These are phyloP conservation scores for Ophion ellenae DNA, from an alignment of 2,888 invertebrate species.

Conservation along the genomic window DNA sequence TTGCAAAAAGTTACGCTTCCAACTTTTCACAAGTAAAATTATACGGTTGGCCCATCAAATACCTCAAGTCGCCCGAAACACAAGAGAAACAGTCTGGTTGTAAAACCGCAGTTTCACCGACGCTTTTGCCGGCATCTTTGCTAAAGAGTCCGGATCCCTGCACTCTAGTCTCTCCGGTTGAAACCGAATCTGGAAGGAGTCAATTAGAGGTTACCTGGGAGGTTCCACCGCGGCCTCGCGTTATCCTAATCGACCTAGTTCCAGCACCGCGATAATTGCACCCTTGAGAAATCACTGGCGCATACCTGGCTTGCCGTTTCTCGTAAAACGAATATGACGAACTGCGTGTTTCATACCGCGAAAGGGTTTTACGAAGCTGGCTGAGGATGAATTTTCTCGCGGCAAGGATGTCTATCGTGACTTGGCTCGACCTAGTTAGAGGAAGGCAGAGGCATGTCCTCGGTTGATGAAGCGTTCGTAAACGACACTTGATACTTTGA, in stretches of 20 bases:
- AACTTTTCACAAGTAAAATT: not conserved
- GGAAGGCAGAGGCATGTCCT: constrained; percentile 23
- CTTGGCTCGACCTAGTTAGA: constrained; percentile 42
- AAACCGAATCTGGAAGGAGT: constrained; percentile 35
- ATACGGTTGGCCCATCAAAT: not conserved
- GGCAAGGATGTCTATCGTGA: constrained; percentile 12
- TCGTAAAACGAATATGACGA: constrained; percentile 51
- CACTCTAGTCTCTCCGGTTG: not conserved
- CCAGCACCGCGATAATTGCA: constrained; percentile 44
- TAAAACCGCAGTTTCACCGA: not conserved
- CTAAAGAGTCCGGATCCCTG: not conserved
- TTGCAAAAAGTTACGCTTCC: not conserved
- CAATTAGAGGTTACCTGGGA: constrained; percentile 42
- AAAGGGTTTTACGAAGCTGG: constrained; percentile 11
- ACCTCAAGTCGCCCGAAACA: not conserved
- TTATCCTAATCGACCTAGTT: constrained; percentile 57
- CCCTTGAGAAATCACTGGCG: constrained; percentile 63
- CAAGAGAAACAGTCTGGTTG: not conserved
- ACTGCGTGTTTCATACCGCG: constrained; percentile 26
- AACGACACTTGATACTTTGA: constrained; percentile 13
- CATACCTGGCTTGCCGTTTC: constrained; percentile 30
- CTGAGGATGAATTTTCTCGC: constrained; percentile 19
- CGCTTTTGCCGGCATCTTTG: not conserved
- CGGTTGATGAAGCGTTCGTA: constrained; percentile 7
- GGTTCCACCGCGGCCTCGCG: constrained; percentile 25